These are phyloP conservation scores for Diachasmimorpha longicaudata DNA, from an alignment of 1,140 invertebrate genomes.

Conservation along the genomic window DNA sequence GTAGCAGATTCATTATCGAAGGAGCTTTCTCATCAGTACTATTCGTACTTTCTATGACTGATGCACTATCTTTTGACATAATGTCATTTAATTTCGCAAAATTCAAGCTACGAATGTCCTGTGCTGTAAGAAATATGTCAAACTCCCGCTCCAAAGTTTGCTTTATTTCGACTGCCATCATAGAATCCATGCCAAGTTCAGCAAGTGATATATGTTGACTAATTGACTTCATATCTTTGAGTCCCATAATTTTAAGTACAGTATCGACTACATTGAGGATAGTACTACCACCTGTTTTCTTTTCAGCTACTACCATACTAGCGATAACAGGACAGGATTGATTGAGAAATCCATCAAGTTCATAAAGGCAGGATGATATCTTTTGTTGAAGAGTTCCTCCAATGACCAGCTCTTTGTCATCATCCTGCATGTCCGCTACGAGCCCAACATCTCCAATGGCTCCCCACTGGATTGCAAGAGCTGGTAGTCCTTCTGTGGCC, in stretches of 20 bases:
- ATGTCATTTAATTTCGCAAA: constrained; percentile 66
- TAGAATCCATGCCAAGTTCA: constrained; percentile 83
- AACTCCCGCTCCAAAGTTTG: constrained; percentile 78
- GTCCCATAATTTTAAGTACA: constrained; percentile 61
- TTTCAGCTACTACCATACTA: constrained; percentile 70
- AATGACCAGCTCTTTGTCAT: constrained; percentile 67
- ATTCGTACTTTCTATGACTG: constrained; percentile 25
- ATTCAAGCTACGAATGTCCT: constrained; percentile 71
- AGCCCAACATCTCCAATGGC: constrained; percentile 66
- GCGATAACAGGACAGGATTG: constrained; percentile 67
- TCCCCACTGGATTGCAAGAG: constrained; percentile 68
- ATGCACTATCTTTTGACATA: constrained; percentile 35
- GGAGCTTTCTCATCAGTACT: neutral
- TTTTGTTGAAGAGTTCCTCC: constrained; percentile 73
- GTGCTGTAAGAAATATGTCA: constrained; percentile 72
- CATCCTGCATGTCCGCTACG: constrained; percentile 70
- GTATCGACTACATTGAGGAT: constrained; percentile 57
- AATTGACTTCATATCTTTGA: constrained; percentile 65
- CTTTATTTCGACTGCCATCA: constrained; percentile 84
- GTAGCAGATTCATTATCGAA: constrained; percentile 37
- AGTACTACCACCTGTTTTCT: constrained; percentile 46
- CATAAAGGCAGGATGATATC: constrained; percentile 68
- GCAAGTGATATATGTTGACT: constrained; percentile 70
- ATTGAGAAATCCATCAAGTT: constrained; percentile 67
- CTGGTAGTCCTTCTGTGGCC: constrained; percentile 62